Base-by-base conservation (phyloP, 2,888 invertebrate genomes). In the Carterocephalus palaemon region DNA sequence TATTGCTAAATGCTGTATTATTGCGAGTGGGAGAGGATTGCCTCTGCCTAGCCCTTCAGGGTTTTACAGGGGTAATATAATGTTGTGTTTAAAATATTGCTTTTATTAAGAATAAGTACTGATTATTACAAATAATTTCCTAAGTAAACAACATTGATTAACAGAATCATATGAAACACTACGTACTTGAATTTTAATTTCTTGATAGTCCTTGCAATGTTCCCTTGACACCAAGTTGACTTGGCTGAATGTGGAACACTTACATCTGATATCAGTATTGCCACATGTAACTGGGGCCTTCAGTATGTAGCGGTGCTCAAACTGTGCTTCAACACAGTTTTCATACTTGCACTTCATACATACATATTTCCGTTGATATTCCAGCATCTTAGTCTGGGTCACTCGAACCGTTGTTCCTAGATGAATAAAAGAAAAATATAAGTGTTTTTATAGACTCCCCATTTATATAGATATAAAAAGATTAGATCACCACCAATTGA, bases 161-260 rank as follows among this genome's bases (percentile, higher is more conserved):
- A n/a, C n/a, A n/a, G n/a, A 17, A 31, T 17, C 9, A 9, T 9
- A 31, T 4, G 1, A 8, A 10, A 32, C 10, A 4, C 1, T 32
- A 38, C 39, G 22, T 74, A 91, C 92, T 81, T 93, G 93, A 63
- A 97, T 89, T 82, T 94, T 95, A 7, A 95, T 91, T 85, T 95
- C 95, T 74, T 95, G 95, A 75, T 93, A 95, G 83, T 95, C 95
- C 59, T 90, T 92, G 67, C 90, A 95, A 64, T 91, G 88, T 51
- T 89, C 88, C 49, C 90, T 84, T 32, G 90, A 89, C 22, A 91
- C 77, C 38, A 88, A 70, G 48, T 86, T 88, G 9, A 90, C 74
- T 57, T 81, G 75, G 47, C 72, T 75, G 48, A 91, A 88, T 59
- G 86, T 90, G 23, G 84, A 82, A 57, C 89, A 87, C 57, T 76